Evolutionary conservation across 2,113 vertebrate genomes (phyloP).

Genomic region (Pollachius pollachius): DNA sequence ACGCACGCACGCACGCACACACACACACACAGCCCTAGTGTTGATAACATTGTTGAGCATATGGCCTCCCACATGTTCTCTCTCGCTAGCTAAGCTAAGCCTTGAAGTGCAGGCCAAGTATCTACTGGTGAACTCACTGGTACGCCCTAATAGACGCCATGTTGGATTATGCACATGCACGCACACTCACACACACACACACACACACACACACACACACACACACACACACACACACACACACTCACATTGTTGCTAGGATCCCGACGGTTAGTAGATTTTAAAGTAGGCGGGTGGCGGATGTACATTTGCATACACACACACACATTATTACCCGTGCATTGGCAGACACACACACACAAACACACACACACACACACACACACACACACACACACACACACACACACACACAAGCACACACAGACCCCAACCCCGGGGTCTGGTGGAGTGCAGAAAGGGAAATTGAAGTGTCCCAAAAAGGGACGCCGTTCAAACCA

Average conservation of each 20-base stretch:
- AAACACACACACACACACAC: conserved; percentile 5
- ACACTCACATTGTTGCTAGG: conserved; percentile 37
- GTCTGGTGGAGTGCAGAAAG: too few species aligned
- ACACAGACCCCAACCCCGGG: neutral
- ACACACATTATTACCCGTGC: neutral
- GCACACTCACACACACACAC: conserved; percentile 1
- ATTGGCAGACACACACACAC: conserved; percentile 1
- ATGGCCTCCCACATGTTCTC: conserved; percentile 48
- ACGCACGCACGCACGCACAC: conserved; percentile 7
- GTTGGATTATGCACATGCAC: conserved; percentile 51
- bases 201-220: too few species aligned
- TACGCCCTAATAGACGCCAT: conserved; percentile 50
- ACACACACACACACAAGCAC: neutral
- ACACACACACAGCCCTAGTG: neutral
- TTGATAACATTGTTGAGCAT: conserved; percentile 22
- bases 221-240: too few species aligned
- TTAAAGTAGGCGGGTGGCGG: conserved; percentile 27
- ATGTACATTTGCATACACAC: neutral
- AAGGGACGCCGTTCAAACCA: too few species aligned
- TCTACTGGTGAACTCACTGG: conserved; percentile 33
- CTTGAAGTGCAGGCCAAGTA: conserved; percentile 49
- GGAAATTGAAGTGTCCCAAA: too few species aligned
- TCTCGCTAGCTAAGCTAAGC: conserved; percentile 45
- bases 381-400: conserved; percentile 1
- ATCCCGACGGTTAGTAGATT: conserved; percentile 40